phyloP scores from a whole-genome alignment of 2,797 vertebrate species.

The Meriones psammophilus region DNA sequence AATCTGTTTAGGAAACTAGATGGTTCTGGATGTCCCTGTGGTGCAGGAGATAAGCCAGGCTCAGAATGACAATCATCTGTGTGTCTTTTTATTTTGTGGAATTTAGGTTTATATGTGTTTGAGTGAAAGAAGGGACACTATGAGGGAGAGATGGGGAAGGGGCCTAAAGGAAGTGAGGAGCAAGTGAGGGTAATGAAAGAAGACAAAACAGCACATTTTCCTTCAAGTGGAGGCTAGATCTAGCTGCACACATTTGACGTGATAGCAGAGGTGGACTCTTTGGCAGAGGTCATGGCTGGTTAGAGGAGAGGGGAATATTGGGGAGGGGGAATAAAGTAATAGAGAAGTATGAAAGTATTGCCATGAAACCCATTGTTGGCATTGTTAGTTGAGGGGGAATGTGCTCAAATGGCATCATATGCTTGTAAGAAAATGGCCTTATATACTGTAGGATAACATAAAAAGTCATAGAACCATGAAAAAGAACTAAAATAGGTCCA shows the following conservation, averaged over 20 bases:
- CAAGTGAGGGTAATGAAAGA: too few relatives aligned
- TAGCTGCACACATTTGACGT: background rate
- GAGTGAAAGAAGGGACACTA: background rate
- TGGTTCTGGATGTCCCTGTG: background rate
- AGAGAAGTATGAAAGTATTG: background rate
- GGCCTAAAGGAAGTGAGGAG: background rate
- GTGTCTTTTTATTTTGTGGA: too few relatives aligned
- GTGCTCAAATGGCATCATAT: background rate
- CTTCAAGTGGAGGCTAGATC: background rate
- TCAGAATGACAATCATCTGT: background rate
- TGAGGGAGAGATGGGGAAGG: background rate
- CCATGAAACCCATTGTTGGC: background rate
- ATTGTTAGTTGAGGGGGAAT: background rate
- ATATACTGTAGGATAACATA: background rate
- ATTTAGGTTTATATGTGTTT: too few relatives aligned
- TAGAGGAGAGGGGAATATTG: too few relatives aligned
- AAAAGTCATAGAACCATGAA: background rate
- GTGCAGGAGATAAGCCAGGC: background rate
- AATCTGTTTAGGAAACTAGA: background rate
- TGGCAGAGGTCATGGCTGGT: background rate
- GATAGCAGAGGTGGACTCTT: background rate
- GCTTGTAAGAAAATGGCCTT: background rate
- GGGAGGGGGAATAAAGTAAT: background rate
- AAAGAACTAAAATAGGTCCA: background rate
- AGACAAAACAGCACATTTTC: background rate